phyloP scores from a whole-genome alignment of 2,113 vertebrate genomes.

The Sitta europaea region DNA sequence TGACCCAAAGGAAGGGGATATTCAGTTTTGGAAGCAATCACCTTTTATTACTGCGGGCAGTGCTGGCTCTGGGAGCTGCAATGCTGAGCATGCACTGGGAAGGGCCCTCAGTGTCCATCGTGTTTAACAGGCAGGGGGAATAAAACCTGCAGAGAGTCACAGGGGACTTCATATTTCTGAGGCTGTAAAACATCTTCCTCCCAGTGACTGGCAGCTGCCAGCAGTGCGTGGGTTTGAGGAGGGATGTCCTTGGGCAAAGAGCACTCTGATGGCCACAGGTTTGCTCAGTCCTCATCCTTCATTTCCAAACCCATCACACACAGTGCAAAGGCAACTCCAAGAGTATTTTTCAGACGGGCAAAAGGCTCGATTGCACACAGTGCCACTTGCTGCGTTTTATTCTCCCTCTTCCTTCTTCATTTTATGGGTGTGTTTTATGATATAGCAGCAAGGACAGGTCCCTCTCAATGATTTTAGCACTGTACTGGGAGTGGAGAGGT shows the following conservation, averaged over 20 bases:
- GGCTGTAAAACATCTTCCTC: neutral
- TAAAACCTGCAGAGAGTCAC: neutral
- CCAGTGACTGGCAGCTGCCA: conserved; percentile 38
- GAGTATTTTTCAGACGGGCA: neutral
- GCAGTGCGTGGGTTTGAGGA: neutral
- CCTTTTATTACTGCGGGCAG: conserved; percentile 12
- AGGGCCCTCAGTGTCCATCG: neutral
- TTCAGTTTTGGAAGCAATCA: neutral
- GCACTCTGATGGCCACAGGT: neutral
- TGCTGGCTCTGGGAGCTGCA: neutral
- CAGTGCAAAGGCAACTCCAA: neutral
- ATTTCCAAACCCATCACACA: neutral
- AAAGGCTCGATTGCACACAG: neutral
- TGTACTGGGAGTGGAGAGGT: neutral
- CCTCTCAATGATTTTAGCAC: neutral
- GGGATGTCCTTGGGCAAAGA: conserved; percentile 40
- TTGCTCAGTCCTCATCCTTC: neutral
- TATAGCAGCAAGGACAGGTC: neutral
- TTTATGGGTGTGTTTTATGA: neutral
- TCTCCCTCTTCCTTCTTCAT: neutral
- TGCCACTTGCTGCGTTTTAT: neutral
- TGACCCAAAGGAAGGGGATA: neutral
- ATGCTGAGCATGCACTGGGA: neutral
- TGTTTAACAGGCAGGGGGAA: neutral
- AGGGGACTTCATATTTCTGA: neutral